Conservation (phyloP, 2,113 vertebrate genomes). For the Reinhardtius hippoglossoides region DNA sequence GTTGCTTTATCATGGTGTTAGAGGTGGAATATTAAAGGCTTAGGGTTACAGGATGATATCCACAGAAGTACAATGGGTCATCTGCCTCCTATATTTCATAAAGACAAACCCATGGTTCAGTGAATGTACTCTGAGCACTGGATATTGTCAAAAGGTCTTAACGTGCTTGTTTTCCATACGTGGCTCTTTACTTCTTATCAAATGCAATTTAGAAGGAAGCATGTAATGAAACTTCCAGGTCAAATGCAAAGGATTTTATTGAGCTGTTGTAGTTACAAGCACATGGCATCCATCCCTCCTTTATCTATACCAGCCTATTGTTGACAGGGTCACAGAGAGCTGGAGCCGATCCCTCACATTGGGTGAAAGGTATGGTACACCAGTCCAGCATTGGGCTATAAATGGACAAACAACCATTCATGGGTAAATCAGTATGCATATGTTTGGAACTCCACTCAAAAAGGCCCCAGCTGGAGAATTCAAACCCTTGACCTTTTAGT, state of each 20-base stretch:
- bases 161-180: background rate
- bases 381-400: background rate
- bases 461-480: background rate
- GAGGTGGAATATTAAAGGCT: too few relatives aligned
- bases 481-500: background rate
- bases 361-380: background rate
- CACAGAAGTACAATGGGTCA: too few relatives aligned
- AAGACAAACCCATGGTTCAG: too few relatives aligned
- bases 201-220: background rate
- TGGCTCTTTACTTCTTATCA: background rate
- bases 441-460: background rate
- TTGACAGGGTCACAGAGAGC: background rate
- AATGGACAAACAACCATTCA: background rate
- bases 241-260: slow-evolving; percentile 1
- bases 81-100: too few relatives aligned
- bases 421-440: background rate
- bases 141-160: background rate
- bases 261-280: background rate
- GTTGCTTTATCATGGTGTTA: too few relatives aligned
- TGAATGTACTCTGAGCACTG: too few relatives aligned
- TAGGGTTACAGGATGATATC: too few relatives aligned
- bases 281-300: background rate
- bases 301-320: background rate
- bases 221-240: background rate
- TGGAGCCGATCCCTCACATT: background rate